These are phyloP conservation scores for Sceloporus undulatus DNA, from an alignment of 2,113 vertebrate species.

Conservation along the genomic window DNA sequence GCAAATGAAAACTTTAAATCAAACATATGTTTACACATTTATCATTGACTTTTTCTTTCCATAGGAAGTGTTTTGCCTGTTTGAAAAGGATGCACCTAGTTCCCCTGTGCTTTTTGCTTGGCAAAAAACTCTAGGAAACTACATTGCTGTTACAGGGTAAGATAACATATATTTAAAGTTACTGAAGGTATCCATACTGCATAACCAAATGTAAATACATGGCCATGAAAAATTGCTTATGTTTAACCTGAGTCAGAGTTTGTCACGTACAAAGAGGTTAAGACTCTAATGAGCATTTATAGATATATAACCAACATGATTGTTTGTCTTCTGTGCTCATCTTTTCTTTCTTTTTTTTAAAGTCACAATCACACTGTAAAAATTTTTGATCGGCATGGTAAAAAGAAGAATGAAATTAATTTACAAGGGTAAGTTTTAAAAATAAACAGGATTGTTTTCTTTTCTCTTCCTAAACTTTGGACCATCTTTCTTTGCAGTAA, in stretches of 20 bases:
- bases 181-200: background rate
- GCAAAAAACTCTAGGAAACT: slow-evolving; percentile 94
- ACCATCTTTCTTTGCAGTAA: too few species aligned
- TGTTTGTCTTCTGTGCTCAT: slow-evolving; percentile 27
- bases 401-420: slow-evolving; percentile 92
- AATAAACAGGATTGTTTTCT: too few species aligned
- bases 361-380: slow-evolving; percentile 91
- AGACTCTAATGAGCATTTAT: slow-evolving; percentile 8
- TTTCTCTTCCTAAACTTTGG: too few species aligned
- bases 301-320: slow-evolving; percentile 28
- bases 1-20: background rate
- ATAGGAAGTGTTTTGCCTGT: slow-evolving; percentile 90
- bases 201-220: background rate
- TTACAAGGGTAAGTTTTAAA: slow-evolving; percentile 87
- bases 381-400: slow-evolving; percentile 97
- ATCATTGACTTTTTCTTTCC: slow-evolving; percentile 38
- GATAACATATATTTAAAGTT: slow-evolving; percentile 58
- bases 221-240: background rate
- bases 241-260: slow-evolving; percentile 2
- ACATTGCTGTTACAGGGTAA: slow-evolving; percentile 95
- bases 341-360: slow-evolving; percentile 64
- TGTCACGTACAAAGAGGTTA: slow-evolving; percentile 22
- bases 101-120: slow-evolving; percentile 88
- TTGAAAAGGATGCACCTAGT: slow-evolving; percentile 86
- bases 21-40: slow-evolving; percentile 11